Percentiles rank a stretch among this genome's conserved stretches.
phyloP scores from a whole-genome alignment of 1,140 invertebrate genomes.

The Tribolium madens region DNA sequence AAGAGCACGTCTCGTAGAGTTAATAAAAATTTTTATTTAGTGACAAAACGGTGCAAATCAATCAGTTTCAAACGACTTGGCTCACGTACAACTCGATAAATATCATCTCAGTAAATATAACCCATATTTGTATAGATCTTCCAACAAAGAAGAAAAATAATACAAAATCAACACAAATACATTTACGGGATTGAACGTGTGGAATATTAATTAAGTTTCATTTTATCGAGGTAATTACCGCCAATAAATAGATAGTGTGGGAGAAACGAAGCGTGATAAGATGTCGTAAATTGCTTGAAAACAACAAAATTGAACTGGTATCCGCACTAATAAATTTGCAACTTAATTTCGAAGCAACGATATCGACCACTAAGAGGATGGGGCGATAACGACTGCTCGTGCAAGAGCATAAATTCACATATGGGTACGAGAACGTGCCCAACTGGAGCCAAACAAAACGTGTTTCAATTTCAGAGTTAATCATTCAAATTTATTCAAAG shows the following conservation, averaged over 20 bases:
- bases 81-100: slow-evolving; percentile 27
- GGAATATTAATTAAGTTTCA: slow-evolving; percentile 21
- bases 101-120: too few relatives aligned
- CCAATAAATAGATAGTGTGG: slow-evolving; percentile 12
- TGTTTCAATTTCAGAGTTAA: neutral
- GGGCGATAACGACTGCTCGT: neutral
- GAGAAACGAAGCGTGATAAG: slow-evolving; percentile 11
- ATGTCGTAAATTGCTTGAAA: slow-evolving; percentile 9
- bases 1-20: too few relatives aligned
- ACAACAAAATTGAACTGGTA: neutral
- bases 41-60: slow-evolving; percentile 9
- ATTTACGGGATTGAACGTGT: slow-evolving; percentile 11
- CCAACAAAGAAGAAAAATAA: slow-evolving; percentile 19
- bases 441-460: neutral
- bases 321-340: slow-evolving; percentile 15
- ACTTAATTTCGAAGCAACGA: slow-evolving; percentile 11
- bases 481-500: too few relatives aligned
- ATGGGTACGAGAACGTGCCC: neutral
- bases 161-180: slow-evolving; percentile 29
- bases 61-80: slow-evolving; percentile 2
- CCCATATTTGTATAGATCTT: slow-evolving; percentile 32
- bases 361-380: slow-evolving; percentile 20
- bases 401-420: neutral
- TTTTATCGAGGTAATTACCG: slow-evolving; percentile 14
- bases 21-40: too few relatives aligned